Percentiles rank a stretch among this genome's conserved stretches.
These are phyloP conservation scores for Leptinotarsa defecta DNA, from an alignment of 1,140 invertebrate genomes.

Conservation along the genomic window DNA sequence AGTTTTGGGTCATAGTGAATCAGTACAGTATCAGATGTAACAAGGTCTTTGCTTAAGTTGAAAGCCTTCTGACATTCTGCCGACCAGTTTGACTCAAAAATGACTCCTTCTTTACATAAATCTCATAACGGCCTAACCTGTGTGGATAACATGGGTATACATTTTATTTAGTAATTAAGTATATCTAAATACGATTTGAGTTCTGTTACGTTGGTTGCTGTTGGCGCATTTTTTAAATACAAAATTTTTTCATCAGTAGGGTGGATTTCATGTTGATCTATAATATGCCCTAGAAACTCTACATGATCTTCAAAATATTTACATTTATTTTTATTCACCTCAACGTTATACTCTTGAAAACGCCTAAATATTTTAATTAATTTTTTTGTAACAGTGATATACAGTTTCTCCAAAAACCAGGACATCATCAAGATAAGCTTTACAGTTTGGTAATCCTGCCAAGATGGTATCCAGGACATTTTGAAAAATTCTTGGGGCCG, in stretches of 20 bases:
- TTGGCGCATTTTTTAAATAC: constrained; percentile 45
- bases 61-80: constrained; percentile 47
- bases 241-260: constrained; percentile 53
- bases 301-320: constrained; percentile 44
- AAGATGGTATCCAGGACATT: constrained; percentile 47
- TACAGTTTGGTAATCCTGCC: constrained; percentile 36
- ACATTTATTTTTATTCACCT: constrained; percentile 47
- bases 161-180: constrained; percentile 54
- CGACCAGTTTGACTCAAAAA: constrained; percentile 46
- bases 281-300: constrained; percentile 54
- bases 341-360: constrained; percentile 38
- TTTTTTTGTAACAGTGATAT: constrained; percentile 41
- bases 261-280: constrained; percentile 50
- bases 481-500: constrained; percentile 25
- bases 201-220: constrained; percentile 49
- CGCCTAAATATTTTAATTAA: constrained; percentile 30
- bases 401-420: constrained; percentile 42
- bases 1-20: no score
- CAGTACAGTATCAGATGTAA: constrained; percentile 45
- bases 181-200: constrained; percentile 55
- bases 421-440: constrained; percentile 50
- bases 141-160: constrained; percentile 52
- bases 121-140: constrained; percentile 51
- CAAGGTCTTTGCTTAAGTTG: constrained; percentile 42
- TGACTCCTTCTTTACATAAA: constrained; percentile 49